A percentile compares a stretch with the other conserved stretches of the same genome.
phyloP scores from a whole-genome alignment of 2,113 vertebrate genomes.

The Cyprinus carpio region DNA sequence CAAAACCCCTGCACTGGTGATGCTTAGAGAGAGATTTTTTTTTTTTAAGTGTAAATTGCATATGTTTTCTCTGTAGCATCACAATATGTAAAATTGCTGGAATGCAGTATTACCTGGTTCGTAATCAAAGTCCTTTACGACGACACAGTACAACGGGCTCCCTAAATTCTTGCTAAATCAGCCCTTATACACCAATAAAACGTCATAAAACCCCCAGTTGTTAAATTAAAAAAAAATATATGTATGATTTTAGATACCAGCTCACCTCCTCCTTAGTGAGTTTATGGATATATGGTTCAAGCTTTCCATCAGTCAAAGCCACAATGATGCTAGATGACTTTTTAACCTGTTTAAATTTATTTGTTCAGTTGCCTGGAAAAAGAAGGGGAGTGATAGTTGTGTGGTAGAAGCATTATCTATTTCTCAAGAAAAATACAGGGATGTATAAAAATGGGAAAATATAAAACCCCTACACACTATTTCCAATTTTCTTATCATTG shows the following conservation, averaged over 20 bases:
- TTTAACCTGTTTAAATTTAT: slow-evolving; percentile 72
- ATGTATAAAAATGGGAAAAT: slow-evolving; percentile 21
- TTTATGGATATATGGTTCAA: slow-evolving; percentile 78
- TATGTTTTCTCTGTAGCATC: background rate
- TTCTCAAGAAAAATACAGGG: background rate
- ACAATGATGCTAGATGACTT: slow-evolving; percentile 91
- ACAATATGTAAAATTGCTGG: background rate
- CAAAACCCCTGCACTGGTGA: background rate
- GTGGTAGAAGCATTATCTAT: background rate
- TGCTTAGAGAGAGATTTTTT: background rate
- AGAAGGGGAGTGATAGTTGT: background rate
- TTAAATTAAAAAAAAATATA: background rate
- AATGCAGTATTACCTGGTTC: slow-evolving; percentile 81
- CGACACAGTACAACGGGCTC: slow-evolving; percentile 94
- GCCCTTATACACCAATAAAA: slow-evolving; percentile 75
- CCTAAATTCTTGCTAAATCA: slow-evolving; percentile 76
- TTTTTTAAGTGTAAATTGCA: background rate
- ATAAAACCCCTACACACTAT: background rate
- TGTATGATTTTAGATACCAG: background rate
- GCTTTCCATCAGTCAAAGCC: slow-evolving; percentile 91
- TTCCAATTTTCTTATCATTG: background rate
- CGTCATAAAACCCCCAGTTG: background rate
- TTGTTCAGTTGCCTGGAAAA: slow-evolving; percentile 81
- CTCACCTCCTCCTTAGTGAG: slow-evolving; percentile 84
- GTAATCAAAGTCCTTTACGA: slow-evolving; percentile 90